A percentile compares a stretch with the other conserved stretches of the same genome.
These are phyloP conservation scores for Solenopsis fugax DNA, from an alignment of 1,140 invertebrate genomes.

Conservation along the genomic window DNA sequence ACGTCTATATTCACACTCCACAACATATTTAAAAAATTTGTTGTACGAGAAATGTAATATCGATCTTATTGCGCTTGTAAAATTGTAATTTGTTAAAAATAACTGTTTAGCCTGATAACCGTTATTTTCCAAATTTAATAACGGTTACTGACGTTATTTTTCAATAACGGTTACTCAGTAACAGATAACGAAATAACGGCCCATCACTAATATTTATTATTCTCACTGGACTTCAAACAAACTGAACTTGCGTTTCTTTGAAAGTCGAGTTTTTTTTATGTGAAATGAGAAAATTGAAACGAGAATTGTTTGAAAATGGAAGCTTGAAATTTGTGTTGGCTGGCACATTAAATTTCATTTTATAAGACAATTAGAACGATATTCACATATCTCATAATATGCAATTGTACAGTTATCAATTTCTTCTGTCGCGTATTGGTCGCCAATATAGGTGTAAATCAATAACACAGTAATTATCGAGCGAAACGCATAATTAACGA, in stretches of 20 bases:
- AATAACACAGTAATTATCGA: conserved; percentile 48
- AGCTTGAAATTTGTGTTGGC: background rate
- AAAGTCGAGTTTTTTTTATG: background rate
- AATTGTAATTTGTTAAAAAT: no score
- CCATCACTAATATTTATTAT: no score
- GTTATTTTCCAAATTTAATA: no score
- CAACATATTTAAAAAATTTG: no score
- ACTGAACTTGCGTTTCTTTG: background rate
- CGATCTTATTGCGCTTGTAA: no score
- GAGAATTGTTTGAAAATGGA: background rate
- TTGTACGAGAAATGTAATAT: no score
- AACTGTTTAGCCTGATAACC: no score
- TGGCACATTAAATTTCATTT: background rate
- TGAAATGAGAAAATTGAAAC: background rate
- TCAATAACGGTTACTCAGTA: no score
- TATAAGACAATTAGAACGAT: background rate
- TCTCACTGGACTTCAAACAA: background rate
- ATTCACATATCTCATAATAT: background rate
- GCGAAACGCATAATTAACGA: conserved; percentile 50
- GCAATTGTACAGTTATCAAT: conserved; percentile 22
- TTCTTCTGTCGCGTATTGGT: conserved; percentile 16
- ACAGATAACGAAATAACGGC: no score
- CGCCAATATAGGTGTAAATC: conserved; percentile 41
- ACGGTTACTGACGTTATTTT: no score
- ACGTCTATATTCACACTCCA: no score